Conservation (phyloP, 2,888 invertebrate species). For the Orchestes rusci region DNA sequence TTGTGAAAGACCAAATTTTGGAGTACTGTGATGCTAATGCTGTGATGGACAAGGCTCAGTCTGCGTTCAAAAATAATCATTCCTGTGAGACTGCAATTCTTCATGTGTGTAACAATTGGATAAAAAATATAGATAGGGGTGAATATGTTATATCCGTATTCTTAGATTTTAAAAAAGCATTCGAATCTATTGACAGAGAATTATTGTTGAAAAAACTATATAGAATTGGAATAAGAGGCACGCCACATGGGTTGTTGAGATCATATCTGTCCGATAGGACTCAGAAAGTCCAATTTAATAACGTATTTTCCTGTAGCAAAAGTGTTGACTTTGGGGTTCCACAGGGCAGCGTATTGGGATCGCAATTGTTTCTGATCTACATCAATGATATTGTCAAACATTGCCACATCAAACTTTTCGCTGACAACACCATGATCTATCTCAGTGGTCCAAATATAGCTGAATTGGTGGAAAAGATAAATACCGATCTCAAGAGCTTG, state of each 20-base stretch:
- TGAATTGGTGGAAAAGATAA: too few relatives aligned
- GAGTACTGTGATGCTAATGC: background rate
- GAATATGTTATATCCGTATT: background rate
- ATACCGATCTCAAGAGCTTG: too few relatives aligned
- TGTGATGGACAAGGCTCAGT: background rate
- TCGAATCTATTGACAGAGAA: background rate
- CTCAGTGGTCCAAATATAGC: too few relatives aligned
- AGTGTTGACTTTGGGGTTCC: background rate
- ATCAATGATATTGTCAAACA: too few relatives aligned
- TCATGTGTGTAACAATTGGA: background rate
- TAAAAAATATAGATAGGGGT: background rate
- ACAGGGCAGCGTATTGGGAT: background rate
- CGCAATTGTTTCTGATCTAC: background rate
- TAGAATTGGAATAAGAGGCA: background rate
- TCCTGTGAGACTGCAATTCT: background rate
- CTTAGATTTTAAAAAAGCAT: background rate
- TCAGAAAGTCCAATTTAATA: background rate
- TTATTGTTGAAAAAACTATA: background rate
- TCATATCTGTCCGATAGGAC: background rate
- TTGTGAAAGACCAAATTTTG: background rate
- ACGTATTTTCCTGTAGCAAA: background rate
- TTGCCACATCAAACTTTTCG: too few relatives aligned
- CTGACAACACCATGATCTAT: too few relatives aligned
- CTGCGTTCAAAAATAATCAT: background rate
- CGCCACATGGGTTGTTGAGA: background rate